Evolutionary conservation across 1,140 invertebrate species (phyloP).

Genomic region (Neodiprion lecontei): DNA sequence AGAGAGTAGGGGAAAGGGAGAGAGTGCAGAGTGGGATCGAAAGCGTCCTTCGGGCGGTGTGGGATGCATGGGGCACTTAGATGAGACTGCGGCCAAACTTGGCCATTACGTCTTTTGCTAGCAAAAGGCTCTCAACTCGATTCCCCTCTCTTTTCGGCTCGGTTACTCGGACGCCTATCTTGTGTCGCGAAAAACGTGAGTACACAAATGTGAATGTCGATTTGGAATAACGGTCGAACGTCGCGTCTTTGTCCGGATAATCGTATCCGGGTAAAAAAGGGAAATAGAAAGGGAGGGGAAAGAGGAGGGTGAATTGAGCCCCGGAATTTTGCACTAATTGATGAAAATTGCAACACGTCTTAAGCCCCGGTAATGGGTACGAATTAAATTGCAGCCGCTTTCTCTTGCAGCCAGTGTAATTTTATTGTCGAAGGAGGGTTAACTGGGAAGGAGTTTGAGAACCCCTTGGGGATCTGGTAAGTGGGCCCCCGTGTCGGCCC

Average conservation of each 20-base stretch:
- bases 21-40: not conserved
- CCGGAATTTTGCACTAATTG: not conserved
- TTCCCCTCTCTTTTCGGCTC: slow-evolving; percentile 31
- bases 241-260: not conserved
- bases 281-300: not conserved
- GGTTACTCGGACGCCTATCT: slow-evolving; percentile 38
- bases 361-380: slow-evolving; percentile 16
- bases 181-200: slow-evolving; percentile 32
- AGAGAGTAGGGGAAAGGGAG: not conserved
- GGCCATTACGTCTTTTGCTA: slow-evolving; percentile 51
- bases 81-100: slow-evolving; percentile 51
- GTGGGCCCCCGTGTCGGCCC: slow-evolving; percentile 46
- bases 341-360: not conserved
- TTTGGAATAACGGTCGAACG: too few species aligned
- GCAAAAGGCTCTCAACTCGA: slow-evolving; percentile 44
- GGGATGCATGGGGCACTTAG: slow-evolving; percentile 39
- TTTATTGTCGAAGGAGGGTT: not conserved
- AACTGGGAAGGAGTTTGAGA: slow-evolving; percentile 35
- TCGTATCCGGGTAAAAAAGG: not conserved
- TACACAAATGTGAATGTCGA: too few species aligned
- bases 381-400: slow-evolving; percentile 11
- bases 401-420: not conserved
- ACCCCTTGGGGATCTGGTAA: slow-evolving; percentile 44
- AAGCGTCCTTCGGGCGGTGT: slow-evolving; percentile 15
- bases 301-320: slow-evolving; percentile 17